Percentiles rank a stretch among this genome's conserved stretches.
Evolutionary conservation across 2,797 vertebrate species (phyloP).

Genomic region (Lepilemur septentrionalis): DNA sequence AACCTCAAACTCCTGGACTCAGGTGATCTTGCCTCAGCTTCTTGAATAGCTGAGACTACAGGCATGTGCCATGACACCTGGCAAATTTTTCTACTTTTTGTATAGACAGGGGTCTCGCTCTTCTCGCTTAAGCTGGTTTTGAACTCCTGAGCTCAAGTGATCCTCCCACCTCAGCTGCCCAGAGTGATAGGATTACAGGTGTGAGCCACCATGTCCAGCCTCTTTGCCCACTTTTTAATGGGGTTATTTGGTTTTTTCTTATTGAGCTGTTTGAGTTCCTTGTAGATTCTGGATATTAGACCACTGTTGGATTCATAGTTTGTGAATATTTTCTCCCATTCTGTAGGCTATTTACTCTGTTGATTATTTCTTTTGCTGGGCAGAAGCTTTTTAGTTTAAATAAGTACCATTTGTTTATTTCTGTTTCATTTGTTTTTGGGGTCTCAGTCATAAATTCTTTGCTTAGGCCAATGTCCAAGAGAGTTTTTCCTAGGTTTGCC

Average conservation of each 20-base stretch:
- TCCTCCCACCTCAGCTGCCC: no score
- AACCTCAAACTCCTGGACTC: no score
- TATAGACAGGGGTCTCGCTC: no score
- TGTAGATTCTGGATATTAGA: not conserved
- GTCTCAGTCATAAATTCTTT: not conserved
- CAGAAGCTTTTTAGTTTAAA: not conserved
- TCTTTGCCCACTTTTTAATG: no score
- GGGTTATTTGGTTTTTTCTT: not conserved
- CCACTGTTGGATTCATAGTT: not conserved
- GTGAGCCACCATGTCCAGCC: no score
- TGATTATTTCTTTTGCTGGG: not conserved
- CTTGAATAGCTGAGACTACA: no score
- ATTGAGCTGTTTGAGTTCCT: not conserved
- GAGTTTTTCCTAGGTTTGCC: not conserved
- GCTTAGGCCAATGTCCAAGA: not conserved
- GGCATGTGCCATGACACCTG: rapidly evolving
- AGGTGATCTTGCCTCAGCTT: no score
- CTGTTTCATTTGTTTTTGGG: not conserved
- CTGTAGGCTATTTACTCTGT: not conserved
- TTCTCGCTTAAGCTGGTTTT: no score
- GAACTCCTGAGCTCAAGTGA: no score
- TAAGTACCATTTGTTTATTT: not conserved
- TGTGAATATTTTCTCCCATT: not conserved
- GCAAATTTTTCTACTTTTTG: no score
- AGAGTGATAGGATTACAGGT: no score